phyloP scores from a whole-genome alignment of 2,888 invertebrate genomes.

The Sinhomidia bicolor region DNA sequence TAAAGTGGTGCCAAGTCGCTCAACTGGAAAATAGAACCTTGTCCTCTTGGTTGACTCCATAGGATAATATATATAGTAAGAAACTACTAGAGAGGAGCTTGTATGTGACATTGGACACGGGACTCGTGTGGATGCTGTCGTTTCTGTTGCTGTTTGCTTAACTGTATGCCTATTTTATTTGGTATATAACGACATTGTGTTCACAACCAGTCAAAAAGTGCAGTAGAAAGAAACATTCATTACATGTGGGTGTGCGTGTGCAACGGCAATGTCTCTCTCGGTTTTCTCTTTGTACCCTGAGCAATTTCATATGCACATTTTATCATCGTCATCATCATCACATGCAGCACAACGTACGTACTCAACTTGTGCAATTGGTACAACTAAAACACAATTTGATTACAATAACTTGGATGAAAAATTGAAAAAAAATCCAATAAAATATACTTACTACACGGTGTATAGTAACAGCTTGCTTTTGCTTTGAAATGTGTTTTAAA shows the following conservation, averaged over 20 bases:
- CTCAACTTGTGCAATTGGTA: not conserved
- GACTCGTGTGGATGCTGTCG: not conserved
- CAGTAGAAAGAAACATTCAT: slow-evolving; percentile 37
- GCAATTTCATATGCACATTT: not conserved
- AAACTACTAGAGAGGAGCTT: not conserved
- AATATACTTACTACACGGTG: too few species aligned
- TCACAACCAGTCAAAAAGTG: too few species aligned
- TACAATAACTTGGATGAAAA: too few species aligned
- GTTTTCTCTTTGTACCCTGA: not conserved
- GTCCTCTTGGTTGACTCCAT: slow-evolving; percentile 72
- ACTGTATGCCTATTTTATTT: too few species aligned
- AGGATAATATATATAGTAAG: not conserved
- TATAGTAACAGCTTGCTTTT: too few species aligned
- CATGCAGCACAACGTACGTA: not conserved
- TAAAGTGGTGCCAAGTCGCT: slow-evolving; percentile 80
- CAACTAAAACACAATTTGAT: too few species aligned
- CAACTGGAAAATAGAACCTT: slow-evolving; percentile 80
- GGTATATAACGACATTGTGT: too few species aligned
- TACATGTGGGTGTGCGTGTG: slow-evolving; percentile 33
- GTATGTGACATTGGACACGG: not conserved
- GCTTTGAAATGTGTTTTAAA: too few species aligned
- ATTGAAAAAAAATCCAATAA: too few species aligned
- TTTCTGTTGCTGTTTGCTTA: not conserved
- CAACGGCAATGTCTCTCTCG: not conserved
- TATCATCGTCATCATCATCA: too few species aligned